These are phyloP conservation scores for Hystrix cristata DNA, from an alignment of 2,113 vertebrate species.

Conservation along the genomic window DNA sequence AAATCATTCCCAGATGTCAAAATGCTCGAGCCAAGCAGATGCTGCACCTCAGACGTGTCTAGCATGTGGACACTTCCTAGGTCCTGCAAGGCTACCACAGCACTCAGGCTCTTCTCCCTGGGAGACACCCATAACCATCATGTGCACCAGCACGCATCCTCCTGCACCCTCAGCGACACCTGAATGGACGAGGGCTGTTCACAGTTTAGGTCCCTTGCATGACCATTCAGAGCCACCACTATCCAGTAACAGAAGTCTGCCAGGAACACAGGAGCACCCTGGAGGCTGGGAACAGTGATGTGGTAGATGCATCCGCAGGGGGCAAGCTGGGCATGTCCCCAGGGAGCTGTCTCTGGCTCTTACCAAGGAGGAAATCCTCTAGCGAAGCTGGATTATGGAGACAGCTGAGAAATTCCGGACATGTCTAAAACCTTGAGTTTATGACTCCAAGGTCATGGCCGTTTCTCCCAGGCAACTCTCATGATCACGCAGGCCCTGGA, in stretches of 20 bases:
- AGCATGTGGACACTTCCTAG: neutral
- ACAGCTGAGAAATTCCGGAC: neutral
- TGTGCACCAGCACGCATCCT: neutral
- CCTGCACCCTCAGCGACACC: neutral
- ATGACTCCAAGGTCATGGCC: neutral
- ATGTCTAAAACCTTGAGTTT: neutral
- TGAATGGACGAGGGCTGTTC: neutral
- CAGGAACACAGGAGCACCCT: neutral
- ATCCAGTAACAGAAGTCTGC: neutral
- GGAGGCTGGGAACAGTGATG: neutral
- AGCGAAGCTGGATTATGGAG: neutral
- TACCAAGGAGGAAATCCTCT: neutral
- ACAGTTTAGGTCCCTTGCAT: neutral
- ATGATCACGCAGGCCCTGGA: neutral
- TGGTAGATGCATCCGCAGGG: rapidly evolving
- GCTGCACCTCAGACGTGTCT: conserved; percentile 60
- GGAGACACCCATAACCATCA: neutral
- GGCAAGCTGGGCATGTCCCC: neutral
- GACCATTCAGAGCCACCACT: neutral
- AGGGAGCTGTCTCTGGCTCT: neutral
- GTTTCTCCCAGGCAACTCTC: neutral
- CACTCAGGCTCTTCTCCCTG: neutral
- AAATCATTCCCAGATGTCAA: conserved; percentile 81
- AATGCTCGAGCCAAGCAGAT: conserved; percentile 68
- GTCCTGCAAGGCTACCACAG: neutral